Evolutionary conservation across 2,113 vertebrate genomes (phyloP), one percentile per base, ranked within the genome.

Genomic region (Cromileptes altivelis): DNA sequence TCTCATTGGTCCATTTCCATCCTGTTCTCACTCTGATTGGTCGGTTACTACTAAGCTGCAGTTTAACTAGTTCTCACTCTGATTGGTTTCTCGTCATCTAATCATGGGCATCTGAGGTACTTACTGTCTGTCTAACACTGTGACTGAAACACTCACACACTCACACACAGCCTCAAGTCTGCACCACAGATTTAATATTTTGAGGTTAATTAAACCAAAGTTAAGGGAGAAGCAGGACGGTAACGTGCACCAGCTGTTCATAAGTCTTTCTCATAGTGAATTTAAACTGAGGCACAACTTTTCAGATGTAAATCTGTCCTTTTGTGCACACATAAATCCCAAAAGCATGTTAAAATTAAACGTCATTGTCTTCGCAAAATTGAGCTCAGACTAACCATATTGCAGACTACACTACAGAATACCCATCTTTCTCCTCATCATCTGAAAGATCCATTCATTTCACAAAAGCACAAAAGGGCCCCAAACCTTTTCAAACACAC

Each of bases 1-100:
- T 82, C 73, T 87, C 82, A 88, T 83, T 83, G 88, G 86, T 78
- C 65, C 50, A 21, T 90, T 92, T 91, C 70, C 80, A 81, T 82
- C 78, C 78, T 86, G 61, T 85, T 78, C 81, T 72, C 69, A 71
- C 84, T 85, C 75, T 68, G 74, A 60, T 90, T 79, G 27, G 72
- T 75, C 84, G 77, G 78, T 82, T 58, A 64, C 55, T 76, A 63
- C 73, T 76, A 40, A 90, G 55, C 78, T 70, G 55, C 70, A 63
- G 45, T 76, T 80, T 67, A 58, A 79, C 61, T 58, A 50, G 50
- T 81, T 85, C 73, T 85, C 64, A 27, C 75, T 57, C 80, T 84
- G 69, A 74, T 72, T 61, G 47, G 56, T 85, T 83, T 86, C 63
- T 73, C 15, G 53, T 25, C 11, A 3, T 75, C 82, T 85, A 65